phyloP scores from a whole-genome alignment of 2,113 vertebrate species.

The Murina feae region DNA sequence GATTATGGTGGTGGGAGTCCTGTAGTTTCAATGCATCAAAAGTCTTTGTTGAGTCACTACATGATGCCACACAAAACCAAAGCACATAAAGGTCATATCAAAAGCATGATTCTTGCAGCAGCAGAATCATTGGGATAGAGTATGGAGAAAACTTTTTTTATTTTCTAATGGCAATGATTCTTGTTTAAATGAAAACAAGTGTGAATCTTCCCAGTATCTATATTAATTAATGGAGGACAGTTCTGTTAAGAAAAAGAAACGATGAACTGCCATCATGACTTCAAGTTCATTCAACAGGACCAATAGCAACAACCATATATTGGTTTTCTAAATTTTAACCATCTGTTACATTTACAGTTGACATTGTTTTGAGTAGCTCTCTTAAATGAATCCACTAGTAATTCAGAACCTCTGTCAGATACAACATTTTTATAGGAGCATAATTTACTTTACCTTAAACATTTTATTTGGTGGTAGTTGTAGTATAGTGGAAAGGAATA shows the following conservation, averaged over 20 bases:
- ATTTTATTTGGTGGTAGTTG: not conserved
- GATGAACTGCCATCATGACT: not conserved
- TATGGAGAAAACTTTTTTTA: not conserved
- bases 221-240: not conserved
- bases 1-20: constrained; percentile 23
- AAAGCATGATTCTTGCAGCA: constrained; percentile 50
- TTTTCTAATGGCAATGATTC: not conserved
- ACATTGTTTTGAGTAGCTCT: not conserved
- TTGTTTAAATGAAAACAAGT: constrained; percentile 21
- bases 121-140: constrained; percentile 45
- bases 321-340: not conserved
- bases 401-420: not conserved
- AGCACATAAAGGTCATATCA: constrained; percentile 47
- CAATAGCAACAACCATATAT: not conserved
- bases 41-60: constrained; percentile 44
- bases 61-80: not conserved
- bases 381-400: not conserved
- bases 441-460: not conserved
- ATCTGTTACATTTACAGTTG: not conserved
- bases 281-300: not conserved
- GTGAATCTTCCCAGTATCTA: not conserved
- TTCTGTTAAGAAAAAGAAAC: not conserved
- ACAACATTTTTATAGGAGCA: not conserved
- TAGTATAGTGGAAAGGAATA: not conserved
- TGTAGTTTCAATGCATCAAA: constrained; percentile 16